Base-by-base conservation (phyloP, 2,888 invertebrate genomes). In the Perizoma affinitatum region DNA sequence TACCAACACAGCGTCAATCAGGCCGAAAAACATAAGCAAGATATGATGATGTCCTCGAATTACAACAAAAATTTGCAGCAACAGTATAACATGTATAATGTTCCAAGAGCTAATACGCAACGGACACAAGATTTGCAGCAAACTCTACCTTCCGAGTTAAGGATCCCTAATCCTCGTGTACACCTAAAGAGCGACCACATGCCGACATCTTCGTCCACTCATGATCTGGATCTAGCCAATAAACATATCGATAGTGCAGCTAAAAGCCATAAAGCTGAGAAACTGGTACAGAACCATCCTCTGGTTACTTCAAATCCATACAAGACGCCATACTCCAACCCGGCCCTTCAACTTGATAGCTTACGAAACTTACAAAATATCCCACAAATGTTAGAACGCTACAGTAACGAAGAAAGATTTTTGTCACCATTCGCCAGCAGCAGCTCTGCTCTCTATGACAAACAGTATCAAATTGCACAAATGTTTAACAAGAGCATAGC, bases 331-430 rank as follows among this genome's bases (percentile, higher is more conserved):
- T 91, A 88, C 57, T 84, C 80, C 63, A 74, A 82, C 52, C 81
- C 91, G 1, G 69, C 89, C 8, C 79, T 93, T 51, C 90, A 92
- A 44, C 85, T 94, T 59, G 94, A 94, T 53, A 88, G 91, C 45
- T 77, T 94, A 61, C 84, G 94, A 44, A 94, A 93, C 78, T 80
- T 94, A 61, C 90, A 93, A 5, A 94, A 92, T 76, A 85, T 94
- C 61, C 93, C 94, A 9, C 94, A 94, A 80, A 94, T 94, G 81
- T 86, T 94, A 48, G 94, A 94, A 71, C 82, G 94, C 47, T 94
- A 93, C 75, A 79, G 87, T 2, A 92, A 91, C 66, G 94, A 94
- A 50, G 94, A 94, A 68, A 84, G 93, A 63, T 92, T 93, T 78
- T 81, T 94, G 68, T 83, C 92, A 0, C 87, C 88, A 48, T 88